Base-by-base conservation (phyloP, 2,797 vertebrate species). In the Cyprinodon diabolis region DNA sequence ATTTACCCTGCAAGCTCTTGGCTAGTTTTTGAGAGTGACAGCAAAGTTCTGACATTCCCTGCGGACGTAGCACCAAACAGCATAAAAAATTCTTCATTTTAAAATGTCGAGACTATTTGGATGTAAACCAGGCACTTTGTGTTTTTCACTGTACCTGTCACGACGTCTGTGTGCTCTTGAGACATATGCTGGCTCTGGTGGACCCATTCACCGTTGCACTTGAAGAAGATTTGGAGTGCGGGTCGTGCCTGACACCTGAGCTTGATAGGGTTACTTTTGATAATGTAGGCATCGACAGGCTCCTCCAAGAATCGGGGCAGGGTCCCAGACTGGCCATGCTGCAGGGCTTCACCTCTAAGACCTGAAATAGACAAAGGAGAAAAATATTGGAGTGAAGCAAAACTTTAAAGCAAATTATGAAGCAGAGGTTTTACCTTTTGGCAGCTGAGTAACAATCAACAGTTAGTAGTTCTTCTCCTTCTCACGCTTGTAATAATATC, bases 141-240 rank as follows among this genome's bases (percentile, higher is more conserved):
- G 2, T 9, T n/a, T 47, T 47, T 40, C 12, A 40, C 66, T 1
- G 49, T 93, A 99, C 98, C 98, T 92, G 98, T 98, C 52, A 91
- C 92, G 83, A 97, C 92, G 6, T 99, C 98, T 43, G 95, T 94
- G 89, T 95, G 96, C 77, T 99, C 98, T 77, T 96, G 96, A 0
- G 96, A 95, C 78, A 96, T 88, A 48, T 99, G 98, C 85, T 98
- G 97, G 35, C 96, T 97, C 87, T 99, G 98, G 77, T 99, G 98
- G 68, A 99, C 98, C 98, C 98, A 99, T 77, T 99, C 98, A 0
- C 98, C 98, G 1, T 99, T 99, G 91, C 98, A 99, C 90, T 99
- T 99, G 93, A 99, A 99, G 94, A 99, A 99, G 86, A 99, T 99
- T 83, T 99, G 98, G 85, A 98, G 96, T 2, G 98, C 98, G 0